Evolutionary conservation across 2,888 invertebrate genomes (phyloP).

Genomic region (Polyommatus icarus): DNA sequence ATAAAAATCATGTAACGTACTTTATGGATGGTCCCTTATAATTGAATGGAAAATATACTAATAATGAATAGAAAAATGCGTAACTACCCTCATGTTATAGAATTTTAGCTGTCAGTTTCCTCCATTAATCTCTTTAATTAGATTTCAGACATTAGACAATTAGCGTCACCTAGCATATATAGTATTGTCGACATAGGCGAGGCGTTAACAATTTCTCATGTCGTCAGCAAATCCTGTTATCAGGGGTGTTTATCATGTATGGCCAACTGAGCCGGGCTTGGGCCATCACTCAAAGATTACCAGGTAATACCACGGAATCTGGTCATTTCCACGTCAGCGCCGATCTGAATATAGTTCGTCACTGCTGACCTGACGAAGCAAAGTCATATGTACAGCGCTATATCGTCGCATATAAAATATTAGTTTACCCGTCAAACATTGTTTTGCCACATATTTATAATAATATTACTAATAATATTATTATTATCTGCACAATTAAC

Average conservation of each 20-base stretch:
- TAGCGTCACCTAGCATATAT: not conserved
- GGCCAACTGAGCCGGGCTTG: not conserved
- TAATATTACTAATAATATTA: too few species aligned
- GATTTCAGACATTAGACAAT: not conserved
- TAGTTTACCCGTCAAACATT: too few species aligned
- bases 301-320: not conserved
- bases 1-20: too few species aligned
- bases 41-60: too few species aligned
- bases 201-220: not conserved
- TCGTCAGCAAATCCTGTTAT: slow-evolving; percentile 8
- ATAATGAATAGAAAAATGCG: too few species aligned
- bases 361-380: not conserved
- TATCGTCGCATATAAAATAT: too few species aligned
- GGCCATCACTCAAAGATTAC: slow-evolving; percentile 16
- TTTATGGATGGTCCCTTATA: too few species aligned
- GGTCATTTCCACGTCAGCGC: not conserved
- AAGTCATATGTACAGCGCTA: not conserved
- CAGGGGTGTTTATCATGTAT: slow-evolving; percentile 3
- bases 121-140: too few species aligned
- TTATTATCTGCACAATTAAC: too few species aligned
- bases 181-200: not conserved
- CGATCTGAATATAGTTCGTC: not conserved
- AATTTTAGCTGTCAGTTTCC: too few species aligned
- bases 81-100: too few species aligned
- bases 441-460: too few species aligned